phyloP scores from a whole-genome alignment of 2,113 vertebrate genomes.

The Vidua chalybeata region DNA sequence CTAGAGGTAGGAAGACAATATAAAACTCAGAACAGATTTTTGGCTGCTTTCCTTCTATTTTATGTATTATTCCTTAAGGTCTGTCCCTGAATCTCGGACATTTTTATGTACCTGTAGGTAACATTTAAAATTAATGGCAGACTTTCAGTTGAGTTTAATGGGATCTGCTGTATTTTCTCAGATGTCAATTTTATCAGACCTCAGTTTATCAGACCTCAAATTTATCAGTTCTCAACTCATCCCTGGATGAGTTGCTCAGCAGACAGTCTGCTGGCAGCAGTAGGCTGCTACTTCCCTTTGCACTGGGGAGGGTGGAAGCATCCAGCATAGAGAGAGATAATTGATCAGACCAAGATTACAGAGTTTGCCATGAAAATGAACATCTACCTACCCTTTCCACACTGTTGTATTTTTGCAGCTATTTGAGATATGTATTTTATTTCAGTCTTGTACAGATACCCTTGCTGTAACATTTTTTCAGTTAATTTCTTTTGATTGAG shows the following conservation, averaged over 20 bases:
- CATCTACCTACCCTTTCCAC: background rate
- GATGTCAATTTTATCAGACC: background rate
- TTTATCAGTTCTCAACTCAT: background rate
- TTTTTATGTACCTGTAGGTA: constrained; percentile 36
- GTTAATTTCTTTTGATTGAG: background rate
- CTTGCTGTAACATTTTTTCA: background rate
- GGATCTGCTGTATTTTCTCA: constrained; percentile 11
- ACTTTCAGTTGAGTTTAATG: constrained; percentile 21
- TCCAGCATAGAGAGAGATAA: background rate
- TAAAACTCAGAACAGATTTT: constrained; percentile 8
- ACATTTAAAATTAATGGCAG: constrained; percentile 24
- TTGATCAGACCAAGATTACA: constrained; percentile 23
- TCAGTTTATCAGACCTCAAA: background rate
- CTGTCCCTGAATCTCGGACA: constrained; percentile 30
- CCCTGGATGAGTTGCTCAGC: background rate
- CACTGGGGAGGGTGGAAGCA: background rate
- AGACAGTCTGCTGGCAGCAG: background rate
- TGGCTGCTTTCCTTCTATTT: constrained; percentile 23
- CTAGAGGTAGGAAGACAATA: background rate
- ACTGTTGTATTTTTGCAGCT: background rate
- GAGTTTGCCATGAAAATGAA: constrained; percentile 9
- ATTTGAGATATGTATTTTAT: background rate
- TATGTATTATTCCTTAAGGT: constrained; percentile 32
- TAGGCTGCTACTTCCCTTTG: background rate
- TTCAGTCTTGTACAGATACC: background rate